phyloP scores from a whole-genome alignment of 2,888 invertebrate species.

The Parthenolecanium corni region DNA sequence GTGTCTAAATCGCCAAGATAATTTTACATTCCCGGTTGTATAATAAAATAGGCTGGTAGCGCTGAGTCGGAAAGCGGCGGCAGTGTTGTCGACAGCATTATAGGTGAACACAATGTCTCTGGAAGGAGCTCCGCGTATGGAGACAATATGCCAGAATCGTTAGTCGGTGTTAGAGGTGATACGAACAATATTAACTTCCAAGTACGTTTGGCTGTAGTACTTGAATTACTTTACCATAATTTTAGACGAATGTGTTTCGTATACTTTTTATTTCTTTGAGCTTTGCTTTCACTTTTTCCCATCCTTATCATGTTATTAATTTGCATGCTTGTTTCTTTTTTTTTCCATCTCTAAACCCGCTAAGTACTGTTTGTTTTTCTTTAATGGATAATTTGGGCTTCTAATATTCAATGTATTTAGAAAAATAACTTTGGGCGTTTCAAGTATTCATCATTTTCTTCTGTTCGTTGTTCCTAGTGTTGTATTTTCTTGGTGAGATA shows the following conservation, averaged over 20 bases:
- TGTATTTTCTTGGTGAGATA: no score
- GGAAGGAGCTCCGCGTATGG: constrained; percentile 88
- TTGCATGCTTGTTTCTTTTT: not conserved
- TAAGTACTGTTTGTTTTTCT: not conserved
- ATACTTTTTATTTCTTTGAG: not conserved
- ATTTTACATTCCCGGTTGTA: not conserved
- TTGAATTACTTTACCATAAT: not conserved
- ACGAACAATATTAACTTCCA: constrained; percentile 38
- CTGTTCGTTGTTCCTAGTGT: no score
- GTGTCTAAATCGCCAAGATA: no score
- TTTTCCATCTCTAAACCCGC: not conserved
- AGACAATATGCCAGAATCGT: constrained; percentile 50
- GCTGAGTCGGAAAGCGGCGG: constrained; percentile 66
- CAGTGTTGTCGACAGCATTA: constrained; percentile 82
- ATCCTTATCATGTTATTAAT: no score
- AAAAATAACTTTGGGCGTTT: not conserved
- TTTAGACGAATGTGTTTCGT: not conserved
- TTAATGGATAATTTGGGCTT: no score
- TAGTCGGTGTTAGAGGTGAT: constrained; percentile 46
- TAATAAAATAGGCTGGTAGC: constrained; percentile 32
- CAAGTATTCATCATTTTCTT: not conserved
- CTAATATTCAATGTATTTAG: not conserved
- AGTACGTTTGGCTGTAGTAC: constrained; percentile 12
- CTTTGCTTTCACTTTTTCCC: no score
- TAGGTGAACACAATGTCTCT: constrained; percentile 73